Evolutionary conservation across 2,113 vertebrate genomes (phyloP).

Genomic region (Nesoenas mayeri): DNA sequence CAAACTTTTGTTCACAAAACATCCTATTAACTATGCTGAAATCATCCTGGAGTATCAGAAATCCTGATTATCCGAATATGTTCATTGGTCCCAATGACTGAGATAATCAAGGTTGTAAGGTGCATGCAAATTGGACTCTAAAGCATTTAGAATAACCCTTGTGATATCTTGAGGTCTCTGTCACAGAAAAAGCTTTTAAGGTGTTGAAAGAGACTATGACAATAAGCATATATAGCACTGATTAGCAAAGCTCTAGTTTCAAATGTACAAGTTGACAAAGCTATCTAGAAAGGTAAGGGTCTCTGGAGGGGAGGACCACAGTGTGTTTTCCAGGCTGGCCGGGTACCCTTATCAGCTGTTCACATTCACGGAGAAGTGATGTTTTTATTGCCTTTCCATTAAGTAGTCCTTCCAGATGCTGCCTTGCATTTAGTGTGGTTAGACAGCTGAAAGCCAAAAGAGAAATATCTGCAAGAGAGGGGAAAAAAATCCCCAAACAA

Average conservation of each 20-base stretch:
- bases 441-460: not conserved
- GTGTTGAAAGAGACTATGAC: not conserved
- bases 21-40: not conserved
- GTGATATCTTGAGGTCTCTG: accelerated
- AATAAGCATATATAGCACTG: not conserved
- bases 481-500: too few species aligned
- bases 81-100: not conserved
- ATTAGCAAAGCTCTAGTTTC: not conserved
- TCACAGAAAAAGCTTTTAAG: not conserved
- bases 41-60: not conserved
- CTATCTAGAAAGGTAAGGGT: not conserved
- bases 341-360: not conserved
- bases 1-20: not conserved
- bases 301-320: not conserved
- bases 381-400: not conserved
- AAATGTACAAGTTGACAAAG: not conserved
- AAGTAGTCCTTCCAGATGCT: not conserved
- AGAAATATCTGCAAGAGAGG: not conserved
- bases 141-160: not conserved
- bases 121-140: not conserved
- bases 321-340: not conserved
- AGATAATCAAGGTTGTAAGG: not conserved
- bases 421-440: not conserved
- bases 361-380: not conserved
- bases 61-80: not conserved